Evolutionary conservation across 2,888 invertebrate species (phyloP).

Genomic region (Euspilapteryx auroguttella): DNA sequence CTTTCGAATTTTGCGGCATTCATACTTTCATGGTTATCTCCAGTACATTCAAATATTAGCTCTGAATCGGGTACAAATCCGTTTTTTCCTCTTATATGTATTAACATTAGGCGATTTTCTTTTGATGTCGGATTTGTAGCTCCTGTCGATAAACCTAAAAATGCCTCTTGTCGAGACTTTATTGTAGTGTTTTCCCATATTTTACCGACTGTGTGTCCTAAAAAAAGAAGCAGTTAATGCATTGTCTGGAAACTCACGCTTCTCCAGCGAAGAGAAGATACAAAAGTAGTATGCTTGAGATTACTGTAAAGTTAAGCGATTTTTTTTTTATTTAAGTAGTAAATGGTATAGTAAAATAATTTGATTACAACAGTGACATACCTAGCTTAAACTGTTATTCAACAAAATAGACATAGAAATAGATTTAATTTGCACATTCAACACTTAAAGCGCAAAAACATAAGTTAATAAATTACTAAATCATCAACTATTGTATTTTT

Average conservation of each 20-base stretch:
- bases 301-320: too few relatives aligned
- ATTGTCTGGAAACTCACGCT: slow-evolving; percentile 2
- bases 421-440: too few relatives aligned
- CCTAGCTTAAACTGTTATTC: too few relatives aligned
- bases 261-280: too few relatives aligned
- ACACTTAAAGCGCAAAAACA: too few relatives aligned
- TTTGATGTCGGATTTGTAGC: slow-evolving; percentile 8
- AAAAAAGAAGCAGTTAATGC: slow-evolving; percentile 6
- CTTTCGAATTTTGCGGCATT: neutral
- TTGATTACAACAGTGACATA: too few relatives aligned
- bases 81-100: neutral
- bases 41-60: neutral
- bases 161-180: slow-evolving; percentile 6
- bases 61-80: neutral
- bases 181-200: slow-evolving; percentile 8
- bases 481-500: too few relatives aligned
- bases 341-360: too few relatives aligned
- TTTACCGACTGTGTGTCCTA: slow-evolving; percentile 5
- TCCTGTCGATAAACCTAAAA: slow-evolving; percentile 8
- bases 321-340: too few relatives aligned
- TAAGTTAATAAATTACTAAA: too few relatives aligned
- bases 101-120: slow-evolving; percentile 7
- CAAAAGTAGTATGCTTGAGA: too few relatives aligned
- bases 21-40: neutral
- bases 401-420: too few relatives aligned